phyloP scores from a whole-genome alignment of 2,113 vertebrate genomes.

The Elephas maximus region DNA sequence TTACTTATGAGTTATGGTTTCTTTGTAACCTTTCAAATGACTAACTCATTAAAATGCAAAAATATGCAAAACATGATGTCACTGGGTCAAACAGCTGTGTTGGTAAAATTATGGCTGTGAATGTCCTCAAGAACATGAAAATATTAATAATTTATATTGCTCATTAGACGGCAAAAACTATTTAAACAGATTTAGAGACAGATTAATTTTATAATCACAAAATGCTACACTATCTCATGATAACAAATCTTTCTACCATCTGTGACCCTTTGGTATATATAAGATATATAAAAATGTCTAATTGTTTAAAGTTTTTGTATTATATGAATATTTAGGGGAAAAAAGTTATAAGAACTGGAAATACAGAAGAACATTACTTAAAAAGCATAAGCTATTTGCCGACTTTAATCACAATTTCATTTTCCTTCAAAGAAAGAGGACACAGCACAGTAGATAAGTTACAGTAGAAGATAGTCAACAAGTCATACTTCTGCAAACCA shows the following conservation, averaged over 20 bases:
- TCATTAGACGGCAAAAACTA: conserved; percentile 89
- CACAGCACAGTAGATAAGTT: conserved; percentile 46
- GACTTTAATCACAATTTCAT: conserved; percentile 69
- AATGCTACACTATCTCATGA: conserved; percentile 84
- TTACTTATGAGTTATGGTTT: conserved; percentile 91
- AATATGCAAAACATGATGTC: conserved; percentile 91
- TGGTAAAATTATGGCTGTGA: conserved; percentile 89
- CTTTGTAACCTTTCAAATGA: conserved; percentile 91
- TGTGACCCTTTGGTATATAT: conserved; percentile 86
- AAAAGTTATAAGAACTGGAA: conserved; percentile 53
- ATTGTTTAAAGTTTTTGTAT: conserved; percentile 63
- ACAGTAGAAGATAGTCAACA: conserved; percentile 73
- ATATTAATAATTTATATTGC: conserved; percentile 90
- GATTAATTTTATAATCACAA: conserved; percentile 89
- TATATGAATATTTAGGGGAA: conserved; percentile 66
- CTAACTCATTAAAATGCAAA: conserved; percentile 90
- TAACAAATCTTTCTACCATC: conserved; percentile 87
- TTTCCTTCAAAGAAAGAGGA: conserved; percentile 56
- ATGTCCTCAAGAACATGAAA: conserved; percentile 89
- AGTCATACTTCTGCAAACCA: conserved; percentile 77
- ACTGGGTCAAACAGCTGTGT: conserved; percentile 90
- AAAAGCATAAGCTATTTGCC: not conserved
- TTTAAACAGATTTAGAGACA: conserved; percentile 89
- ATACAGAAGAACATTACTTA: not conserved
- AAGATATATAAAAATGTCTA: conserved; percentile 83